These are phyloP conservation scores for Cinclus cinclus DNA, from an alignment of 2,113 vertebrate species.

Conservation along the genomic window DNA sequence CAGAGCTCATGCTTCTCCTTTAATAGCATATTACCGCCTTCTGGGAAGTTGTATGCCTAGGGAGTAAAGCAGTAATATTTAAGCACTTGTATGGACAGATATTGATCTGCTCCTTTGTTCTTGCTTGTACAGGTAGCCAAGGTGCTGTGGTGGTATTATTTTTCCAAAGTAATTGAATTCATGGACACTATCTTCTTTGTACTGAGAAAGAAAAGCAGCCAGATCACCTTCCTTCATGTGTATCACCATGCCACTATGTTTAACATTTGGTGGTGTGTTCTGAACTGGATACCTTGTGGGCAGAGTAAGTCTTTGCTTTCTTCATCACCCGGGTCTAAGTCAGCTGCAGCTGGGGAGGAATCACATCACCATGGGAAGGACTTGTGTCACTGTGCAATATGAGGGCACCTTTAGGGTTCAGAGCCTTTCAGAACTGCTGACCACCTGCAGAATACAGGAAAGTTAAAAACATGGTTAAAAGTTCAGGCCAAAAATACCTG, in stretches of 20 bases:
- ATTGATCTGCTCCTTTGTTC: not conserved
- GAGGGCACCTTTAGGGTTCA: not conserved
- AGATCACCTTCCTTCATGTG: constrained; percentile 88
- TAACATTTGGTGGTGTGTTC: constrained; percentile 92
- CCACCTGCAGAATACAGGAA: not conserved
- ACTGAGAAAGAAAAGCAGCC: constrained; percentile 85
- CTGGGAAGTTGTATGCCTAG: not conserved
- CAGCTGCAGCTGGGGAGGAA: not conserved
- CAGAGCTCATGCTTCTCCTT: not conserved
- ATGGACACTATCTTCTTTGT: constrained; percentile 89
- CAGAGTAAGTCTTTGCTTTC: constrained; percentile 81
- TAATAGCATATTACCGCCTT: not conserved
- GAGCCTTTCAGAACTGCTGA: not conserved
- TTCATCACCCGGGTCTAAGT: not conserved
- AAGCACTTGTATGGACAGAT: not conserved
- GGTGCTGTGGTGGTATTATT: constrained; percentile 92
- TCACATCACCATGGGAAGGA: not conserved
- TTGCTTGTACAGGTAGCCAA: constrained; percentile 80
- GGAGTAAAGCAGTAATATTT: not conserved
- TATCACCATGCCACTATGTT: constrained; percentile 92
- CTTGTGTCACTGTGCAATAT: not conserved
- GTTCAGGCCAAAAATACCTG: not conserved
- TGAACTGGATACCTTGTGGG: constrained; percentile 92
- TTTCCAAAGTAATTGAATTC: constrained; percentile 89
- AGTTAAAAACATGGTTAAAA: not conserved